Base-by-base conservation (phyloP, 2,113 vertebrate genomes). In the Neolamprologus fasciatus region DNA sequence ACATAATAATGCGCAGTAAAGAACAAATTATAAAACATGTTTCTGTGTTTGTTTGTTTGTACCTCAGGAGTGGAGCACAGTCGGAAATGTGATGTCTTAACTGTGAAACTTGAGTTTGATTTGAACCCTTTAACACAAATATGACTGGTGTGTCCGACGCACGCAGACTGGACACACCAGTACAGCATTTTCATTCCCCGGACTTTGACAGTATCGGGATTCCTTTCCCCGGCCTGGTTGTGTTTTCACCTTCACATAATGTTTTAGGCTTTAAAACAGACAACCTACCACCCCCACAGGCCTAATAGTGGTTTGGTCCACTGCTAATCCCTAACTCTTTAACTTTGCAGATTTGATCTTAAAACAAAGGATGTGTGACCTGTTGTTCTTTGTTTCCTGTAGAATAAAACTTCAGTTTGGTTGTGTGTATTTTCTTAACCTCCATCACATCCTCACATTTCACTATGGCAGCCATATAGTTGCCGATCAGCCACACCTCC, bases 1-100 rank as follows among this genome's bases (percentile, higher is more conserved):
- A 96, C 91, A 96, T 94, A 95, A 94, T 21, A 91, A 88, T 91
- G 89, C 93, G 66, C 89, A 96, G 91, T 93, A 94, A 94, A 94
- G 81, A 92, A 91, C 78, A 66, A 92, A 85, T 82, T 2, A 84
- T 61, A 87, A 63, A 50, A n/a, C n/a, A 16, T 55, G 80, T 71
- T 23, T 79, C 21, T 45, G 8, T 51, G 7, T 80, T 81, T 76
- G 23, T 80, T 19, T 68, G 40, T 82, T 26, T 78, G 47, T 50
- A 19, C 7, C 26, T 78, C 71, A 50, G 45, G 28, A n/a, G 42
- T 47, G 68, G 68, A 73, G 21, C 21, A 26, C 66, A 73, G 13
- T 71, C 0, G 2, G 68, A 5, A 76, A 76, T 76, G 23, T 45
- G 9, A 12, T 8, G 9, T 68, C 33, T 68, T 68, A 5, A 68